phyloP scores from a whole-genome alignment of 2,888 invertebrate species.

The Phymatocera aterrima region DNA sequence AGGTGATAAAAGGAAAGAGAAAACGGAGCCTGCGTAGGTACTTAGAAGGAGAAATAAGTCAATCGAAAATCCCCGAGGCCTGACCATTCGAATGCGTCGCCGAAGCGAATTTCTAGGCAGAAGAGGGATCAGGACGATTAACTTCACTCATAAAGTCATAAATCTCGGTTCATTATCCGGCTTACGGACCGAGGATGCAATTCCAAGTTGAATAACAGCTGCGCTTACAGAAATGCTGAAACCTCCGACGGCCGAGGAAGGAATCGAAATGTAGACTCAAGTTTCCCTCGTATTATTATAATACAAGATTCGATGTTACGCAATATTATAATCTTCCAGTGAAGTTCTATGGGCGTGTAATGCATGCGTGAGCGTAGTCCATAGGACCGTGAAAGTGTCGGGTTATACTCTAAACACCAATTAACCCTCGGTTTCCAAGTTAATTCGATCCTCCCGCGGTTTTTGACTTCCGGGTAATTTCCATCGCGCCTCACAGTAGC shows the following conservation, averaged over 20 bases:
- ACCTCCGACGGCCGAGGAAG: not conserved
- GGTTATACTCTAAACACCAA: not conserved
- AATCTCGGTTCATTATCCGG: slow-evolving; percentile 37
- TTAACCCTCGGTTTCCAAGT: not conserved
- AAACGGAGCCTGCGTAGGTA: no score
- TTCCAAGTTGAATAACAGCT: not conserved
- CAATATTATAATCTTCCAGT: no score
- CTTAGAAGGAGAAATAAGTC: no score
- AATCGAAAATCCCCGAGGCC: not conserved
- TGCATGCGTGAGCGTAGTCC: no score
- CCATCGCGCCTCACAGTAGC: not conserved
- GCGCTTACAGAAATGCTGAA: not conserved
- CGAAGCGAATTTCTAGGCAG: not conserved
- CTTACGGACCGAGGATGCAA: not conserved
- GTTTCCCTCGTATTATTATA: not conserved
- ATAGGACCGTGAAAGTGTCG: no score
- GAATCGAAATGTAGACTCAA: not conserved
- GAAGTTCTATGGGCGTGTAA: no score
- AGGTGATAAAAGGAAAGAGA: no score
- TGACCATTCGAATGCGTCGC: not conserved
- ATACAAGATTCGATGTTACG: no score
- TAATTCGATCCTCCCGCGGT: not conserved
- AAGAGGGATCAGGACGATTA: slow-evolving; percentile 15
- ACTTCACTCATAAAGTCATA: slow-evolving; percentile 20
- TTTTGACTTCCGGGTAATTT: not conserved